Evolutionary conservation across 2,113 vertebrate species (phyloP), one percentile per base, ranked within the genome.

Genomic region (Lucifuga dentata): DNA sequence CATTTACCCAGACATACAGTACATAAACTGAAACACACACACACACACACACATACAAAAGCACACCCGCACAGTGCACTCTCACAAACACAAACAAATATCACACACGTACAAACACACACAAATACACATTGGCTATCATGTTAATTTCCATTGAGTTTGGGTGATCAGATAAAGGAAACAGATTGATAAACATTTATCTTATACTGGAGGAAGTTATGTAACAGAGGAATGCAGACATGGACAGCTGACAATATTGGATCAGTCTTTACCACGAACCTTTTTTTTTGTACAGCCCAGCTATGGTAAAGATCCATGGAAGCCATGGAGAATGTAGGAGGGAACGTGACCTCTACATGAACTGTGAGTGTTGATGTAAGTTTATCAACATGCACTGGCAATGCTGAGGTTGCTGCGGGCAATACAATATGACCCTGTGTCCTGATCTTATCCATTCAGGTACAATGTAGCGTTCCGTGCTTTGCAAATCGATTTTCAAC

Each of bases 351-450:
- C 90, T 91, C 90, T 91, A 89, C 88, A 92, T 93, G 92, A 91
- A 92, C 92, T 60, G 72, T 78, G 79, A 83, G 80, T 83, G 89
- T 90, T 88, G 85, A 91, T 93, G 90, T 92, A 89, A 87, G 89
- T 91, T 85, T 89, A 85, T 85, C 72, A 88, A 86, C 91, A 93
- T 92, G 91, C 92, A 92, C 85, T 83, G 70, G 77, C 80, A 88
- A 85, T 87, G 87, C 88, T 89, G 88, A 88, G 86, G 89, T 91
- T 92, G 92, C 90, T 91, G 90, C 89, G 84, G 92, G 91, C 91
- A 92, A 88, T 79, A 76, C 66, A 87, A 71, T 48, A 58, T 40
- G 49, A 83, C 70, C 78, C 65, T 73, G 53, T 70, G 33, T 85
- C 68, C 64, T 75, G 67, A 86, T 83, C 36, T 68, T 71, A 81